Evolutionary conservation across 2,113 vertebrate species (phyloP).

Genomic region (Falcunculus frontatus): DNA sequence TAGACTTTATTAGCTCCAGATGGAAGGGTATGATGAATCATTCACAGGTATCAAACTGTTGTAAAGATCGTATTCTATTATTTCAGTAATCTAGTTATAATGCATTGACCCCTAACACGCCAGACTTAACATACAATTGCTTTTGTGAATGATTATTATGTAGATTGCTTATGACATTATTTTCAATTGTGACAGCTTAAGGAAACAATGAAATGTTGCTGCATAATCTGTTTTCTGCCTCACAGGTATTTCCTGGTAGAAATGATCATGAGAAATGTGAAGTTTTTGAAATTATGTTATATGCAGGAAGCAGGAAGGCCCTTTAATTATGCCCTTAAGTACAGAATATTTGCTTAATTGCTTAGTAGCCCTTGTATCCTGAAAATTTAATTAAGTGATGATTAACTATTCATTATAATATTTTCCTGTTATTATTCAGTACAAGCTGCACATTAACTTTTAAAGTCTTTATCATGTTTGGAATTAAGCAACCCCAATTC

Average conservation of each 20-base stretch:
- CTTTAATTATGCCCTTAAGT: constrained; percentile 58
- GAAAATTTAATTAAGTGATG: constrained; percentile 59
- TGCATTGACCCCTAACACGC: not conserved
- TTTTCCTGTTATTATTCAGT: constrained; percentile 49
- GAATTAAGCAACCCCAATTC: constrained; percentile 7
- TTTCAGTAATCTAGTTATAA: not conserved
- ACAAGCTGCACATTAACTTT: constrained; percentile 33
- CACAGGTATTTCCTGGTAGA: constrained; percentile 9
- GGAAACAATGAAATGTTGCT: constrained; percentile 7
- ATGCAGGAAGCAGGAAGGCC: constrained; percentile 39
- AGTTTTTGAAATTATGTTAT: constrained; percentile 43
- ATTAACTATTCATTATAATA: constrained; percentile 63
- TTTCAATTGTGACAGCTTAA: not conserved
- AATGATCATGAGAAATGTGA: constrained; percentile 31
- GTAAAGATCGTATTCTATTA: not conserved
- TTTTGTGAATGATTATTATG: not conserved
- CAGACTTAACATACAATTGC: not conserved
- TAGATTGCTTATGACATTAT: not conserved
- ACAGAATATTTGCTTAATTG: constrained; percentile 56
- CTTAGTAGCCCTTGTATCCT: constrained; percentile 37
- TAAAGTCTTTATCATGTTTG: constrained; percentile 19
- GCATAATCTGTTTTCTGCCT: not conserved
- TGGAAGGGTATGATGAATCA: not conserved
- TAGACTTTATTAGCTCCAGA: not conserved
- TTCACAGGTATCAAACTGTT: not conserved